phyloP scores from a whole-genome alignment of 2,888 invertebrate species.

The Melanostoma scalare region DNA sequence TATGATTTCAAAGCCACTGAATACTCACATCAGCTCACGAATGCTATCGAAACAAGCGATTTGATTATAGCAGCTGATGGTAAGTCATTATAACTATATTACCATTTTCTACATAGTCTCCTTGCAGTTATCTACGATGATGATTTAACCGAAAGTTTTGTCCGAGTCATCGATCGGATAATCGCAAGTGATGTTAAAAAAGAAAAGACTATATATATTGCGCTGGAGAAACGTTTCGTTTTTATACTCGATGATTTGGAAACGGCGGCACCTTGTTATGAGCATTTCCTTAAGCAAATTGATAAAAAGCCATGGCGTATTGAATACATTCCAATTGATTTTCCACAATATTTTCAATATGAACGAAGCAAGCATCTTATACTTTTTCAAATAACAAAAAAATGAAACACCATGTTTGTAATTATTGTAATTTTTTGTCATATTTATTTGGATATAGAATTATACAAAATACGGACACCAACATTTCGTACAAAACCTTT shows the following conservation, averaged over 20 bases:
- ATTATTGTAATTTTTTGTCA: slow-evolving; percentile 1
- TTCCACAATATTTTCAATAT: slow-evolving; percentile 92
- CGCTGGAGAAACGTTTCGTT: slow-evolving; percentile 93
- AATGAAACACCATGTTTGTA: slow-evolving; percentile 11
- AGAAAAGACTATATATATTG: slow-evolving; percentile 87
- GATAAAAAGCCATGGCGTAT: slow-evolving; percentile 83
- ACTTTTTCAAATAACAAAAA: slow-evolving; percentile 85
- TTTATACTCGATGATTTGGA: slow-evolving; percentile 92
- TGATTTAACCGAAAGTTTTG: slow-evolving; percentile 90
- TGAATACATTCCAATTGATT: slow-evolving; percentile 86
- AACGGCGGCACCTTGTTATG: slow-evolving; percentile 93
- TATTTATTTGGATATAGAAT: slow-evolving; percentile 45
- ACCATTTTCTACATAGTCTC: slow-evolving; percentile 47
- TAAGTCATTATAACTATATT: slow-evolving; percentile 80
- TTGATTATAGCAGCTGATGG: slow-evolving; percentile 93
- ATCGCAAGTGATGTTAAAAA: slow-evolving; percentile 80
- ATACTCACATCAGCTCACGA: slow-evolving; percentile 84
- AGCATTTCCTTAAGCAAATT: slow-evolving; percentile 87
- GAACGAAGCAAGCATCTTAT: slow-evolving; percentile 90
- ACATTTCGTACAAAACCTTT: slow-evolving; percentile 41
- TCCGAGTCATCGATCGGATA: slow-evolving; percentile 87
- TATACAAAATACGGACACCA: slow-evolving; percentile 54
- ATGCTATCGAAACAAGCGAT: slow-evolving; percentile 84
- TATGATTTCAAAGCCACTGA: slow-evolving; percentile 86
- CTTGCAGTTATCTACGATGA: slow-evolving; percentile 92